Conservation (phyloP, 2,797 vertebrate species). For the Bufotes viridis region DNA sequence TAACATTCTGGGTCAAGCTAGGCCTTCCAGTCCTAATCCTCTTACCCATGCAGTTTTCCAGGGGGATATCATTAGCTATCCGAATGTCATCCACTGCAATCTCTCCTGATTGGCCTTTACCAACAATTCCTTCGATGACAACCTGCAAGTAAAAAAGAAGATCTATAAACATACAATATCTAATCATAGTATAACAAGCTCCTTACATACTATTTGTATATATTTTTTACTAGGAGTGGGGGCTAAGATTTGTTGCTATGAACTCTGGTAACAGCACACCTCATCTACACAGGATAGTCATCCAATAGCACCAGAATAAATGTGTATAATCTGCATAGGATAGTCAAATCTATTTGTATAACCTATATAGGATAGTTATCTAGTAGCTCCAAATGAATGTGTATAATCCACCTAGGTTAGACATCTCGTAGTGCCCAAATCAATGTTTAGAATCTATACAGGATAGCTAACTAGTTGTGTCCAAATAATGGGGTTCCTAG, state of each 20-base stretch:
- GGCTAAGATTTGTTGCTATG: not conserved
- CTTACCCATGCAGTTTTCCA: conserved; percentile 93
- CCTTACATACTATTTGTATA: not conserved
- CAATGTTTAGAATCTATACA: no score
- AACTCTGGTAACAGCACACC: not conserved
- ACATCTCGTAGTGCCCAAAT: no score
- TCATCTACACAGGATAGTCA: not conserved
- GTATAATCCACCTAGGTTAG: no score
- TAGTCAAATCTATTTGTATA: no score
- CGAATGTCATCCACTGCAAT: conserved; percentile 94
- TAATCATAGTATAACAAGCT: not conserved
- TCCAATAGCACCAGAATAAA: no score
- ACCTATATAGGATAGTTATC: not conserved
- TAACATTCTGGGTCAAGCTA: not conserved
- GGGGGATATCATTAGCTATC: conserved; percentile 85
- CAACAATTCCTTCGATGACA: conserved; percentile 92
- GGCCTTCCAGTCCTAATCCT: not conserved
- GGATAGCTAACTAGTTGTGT: no score
- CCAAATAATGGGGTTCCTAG: no score
- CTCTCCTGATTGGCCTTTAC: conserved; percentile 83
- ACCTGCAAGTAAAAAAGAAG: conserved; percentile 77
- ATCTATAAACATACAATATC: not conserved
- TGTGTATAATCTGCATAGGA: no score
- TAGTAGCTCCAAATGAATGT: no score
- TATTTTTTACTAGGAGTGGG: no score